A percentile compares a stretch with the other conserved stretches of the same genome.
These are phyloP conservation scores for Anhinga anhinga DNA, from an alignment of 2,113 vertebrate species.

Conservation along the genomic window DNA sequence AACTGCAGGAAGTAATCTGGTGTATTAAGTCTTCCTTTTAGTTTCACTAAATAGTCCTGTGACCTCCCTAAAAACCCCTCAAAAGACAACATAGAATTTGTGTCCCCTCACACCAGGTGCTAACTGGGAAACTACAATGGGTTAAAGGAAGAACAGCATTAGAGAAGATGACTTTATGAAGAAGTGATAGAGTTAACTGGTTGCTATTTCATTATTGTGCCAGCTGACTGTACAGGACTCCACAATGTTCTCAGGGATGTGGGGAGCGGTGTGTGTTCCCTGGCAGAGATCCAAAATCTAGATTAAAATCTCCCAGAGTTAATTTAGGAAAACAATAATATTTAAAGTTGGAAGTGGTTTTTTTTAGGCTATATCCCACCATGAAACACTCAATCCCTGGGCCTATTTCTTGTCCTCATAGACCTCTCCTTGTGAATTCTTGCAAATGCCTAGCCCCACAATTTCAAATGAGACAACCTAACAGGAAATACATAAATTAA, in stretches of 20 bases:
- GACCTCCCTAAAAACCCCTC: background rate
- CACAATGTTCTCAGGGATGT: constrained; percentile 50
- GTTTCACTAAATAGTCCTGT: background rate
- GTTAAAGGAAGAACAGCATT: background rate
- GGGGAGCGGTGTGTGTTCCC: constrained; percentile 53
- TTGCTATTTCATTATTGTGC: background rate
- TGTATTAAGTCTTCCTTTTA: background rate
- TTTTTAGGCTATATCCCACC: background rate
- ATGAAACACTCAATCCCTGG: background rate
- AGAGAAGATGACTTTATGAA: background rate
- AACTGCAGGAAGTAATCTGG: background rate
- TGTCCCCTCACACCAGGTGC: background rate
- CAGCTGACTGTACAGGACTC: constrained; percentile 20
- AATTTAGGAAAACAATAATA: constrained; percentile 70
- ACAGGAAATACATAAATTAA: background rate
- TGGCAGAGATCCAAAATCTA: constrained; percentile 54
- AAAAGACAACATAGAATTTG: background rate
- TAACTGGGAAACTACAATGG: background rate
- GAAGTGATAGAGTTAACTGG: constrained; percentile 39
- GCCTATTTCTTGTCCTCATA: background rate
- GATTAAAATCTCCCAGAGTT: constrained; percentile 66
- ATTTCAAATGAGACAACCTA: background rate
- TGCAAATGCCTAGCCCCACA: background rate
- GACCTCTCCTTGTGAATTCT: background rate
- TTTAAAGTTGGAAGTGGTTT: background rate